Evolutionary conservation across 1,140 invertebrate genomes (phyloP).

Genomic region (Plutomurus gul): DNA sequence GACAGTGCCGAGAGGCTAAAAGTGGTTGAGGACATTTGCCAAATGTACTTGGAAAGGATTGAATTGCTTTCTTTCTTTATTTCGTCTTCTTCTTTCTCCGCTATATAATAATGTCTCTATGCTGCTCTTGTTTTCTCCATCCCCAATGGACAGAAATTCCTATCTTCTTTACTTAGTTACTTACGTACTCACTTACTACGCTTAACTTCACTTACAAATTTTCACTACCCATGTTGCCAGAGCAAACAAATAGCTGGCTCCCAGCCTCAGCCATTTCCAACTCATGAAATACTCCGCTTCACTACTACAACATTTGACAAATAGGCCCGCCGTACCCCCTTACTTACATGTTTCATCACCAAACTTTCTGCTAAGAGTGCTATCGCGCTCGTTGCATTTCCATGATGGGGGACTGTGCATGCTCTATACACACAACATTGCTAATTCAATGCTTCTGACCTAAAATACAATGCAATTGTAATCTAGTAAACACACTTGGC

Average conservation of each 20-base stretch:
- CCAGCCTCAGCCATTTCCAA: too few relatives aligned
- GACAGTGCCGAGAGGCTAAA: slow-evolving; percentile 35
- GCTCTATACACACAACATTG: too few relatives aligned
- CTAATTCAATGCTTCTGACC: too few relatives aligned
- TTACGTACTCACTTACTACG: too few relatives aligned
- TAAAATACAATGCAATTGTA: too few relatives aligned
- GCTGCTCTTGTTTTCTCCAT: background rate
- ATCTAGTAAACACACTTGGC: too few relatives aligned
- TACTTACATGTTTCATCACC: too few relatives aligned
- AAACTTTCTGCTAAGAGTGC: too few relatives aligned
- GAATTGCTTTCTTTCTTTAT: slow-evolving; percentile 41
- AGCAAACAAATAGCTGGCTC: background rate
- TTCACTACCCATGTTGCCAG: background rate
- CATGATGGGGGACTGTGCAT: too few relatives aligned
- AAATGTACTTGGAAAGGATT: slow-evolving; percentile 43
- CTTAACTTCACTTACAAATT: background rate
- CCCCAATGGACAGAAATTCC: background rate
- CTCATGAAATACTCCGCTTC: background rate
- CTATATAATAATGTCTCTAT: too few relatives aligned
- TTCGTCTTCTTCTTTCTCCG: background rate
- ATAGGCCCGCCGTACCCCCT: too few relatives aligned
- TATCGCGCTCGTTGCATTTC: too few relatives aligned
- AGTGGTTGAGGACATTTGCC: slow-evolving; percentile 45
- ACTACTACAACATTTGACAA: background rate
- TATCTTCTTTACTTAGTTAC: background rate